Conservation (phyloP, 1,140 invertebrate species). For the Anastrepha obliqua region DNA sequence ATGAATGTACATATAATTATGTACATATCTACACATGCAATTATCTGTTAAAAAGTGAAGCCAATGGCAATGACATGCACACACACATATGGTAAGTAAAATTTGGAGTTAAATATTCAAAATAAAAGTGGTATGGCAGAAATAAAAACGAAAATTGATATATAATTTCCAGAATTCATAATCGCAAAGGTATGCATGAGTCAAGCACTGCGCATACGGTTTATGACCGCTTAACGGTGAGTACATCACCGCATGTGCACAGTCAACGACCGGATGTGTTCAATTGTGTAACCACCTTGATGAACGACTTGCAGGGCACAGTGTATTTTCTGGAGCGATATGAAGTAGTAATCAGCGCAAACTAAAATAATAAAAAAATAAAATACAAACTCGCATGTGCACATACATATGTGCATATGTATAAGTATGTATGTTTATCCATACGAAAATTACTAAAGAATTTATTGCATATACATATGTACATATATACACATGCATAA, state of each 20-base stretch:
- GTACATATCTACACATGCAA: neutral
- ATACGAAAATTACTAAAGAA: neutral
- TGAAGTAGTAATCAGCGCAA: slow-evolving; percentile 6
- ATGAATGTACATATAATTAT: neutral
- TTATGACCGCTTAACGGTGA: neutral
- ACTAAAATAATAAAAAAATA: neutral
- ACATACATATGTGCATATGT: neutral
- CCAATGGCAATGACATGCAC: neutral
- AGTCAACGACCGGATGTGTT: slow-evolving; percentile 52
- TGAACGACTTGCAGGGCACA: neutral
- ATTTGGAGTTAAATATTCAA: neutral
- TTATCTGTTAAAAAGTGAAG: neutral
- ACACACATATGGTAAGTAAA: neutral
- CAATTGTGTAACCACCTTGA: slow-evolving; percentile 54
- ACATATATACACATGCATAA: neutral
- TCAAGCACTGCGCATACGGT: neutral
- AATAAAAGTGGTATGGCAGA: neutral
- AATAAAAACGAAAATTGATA: neutral
- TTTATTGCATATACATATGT: neutral
- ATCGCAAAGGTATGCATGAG: slow-evolving; percentile 35
- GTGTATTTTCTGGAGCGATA: neutral
- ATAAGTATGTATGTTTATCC: neutral
- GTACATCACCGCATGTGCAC: neutral
- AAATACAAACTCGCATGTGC: neutral
- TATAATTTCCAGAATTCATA: neutral